Evolutionary conservation across 2,888 invertebrate species (phyloP), one percentile per base, ranked within the genome.

Genomic region (Drosophila melanosoma): DNA sequence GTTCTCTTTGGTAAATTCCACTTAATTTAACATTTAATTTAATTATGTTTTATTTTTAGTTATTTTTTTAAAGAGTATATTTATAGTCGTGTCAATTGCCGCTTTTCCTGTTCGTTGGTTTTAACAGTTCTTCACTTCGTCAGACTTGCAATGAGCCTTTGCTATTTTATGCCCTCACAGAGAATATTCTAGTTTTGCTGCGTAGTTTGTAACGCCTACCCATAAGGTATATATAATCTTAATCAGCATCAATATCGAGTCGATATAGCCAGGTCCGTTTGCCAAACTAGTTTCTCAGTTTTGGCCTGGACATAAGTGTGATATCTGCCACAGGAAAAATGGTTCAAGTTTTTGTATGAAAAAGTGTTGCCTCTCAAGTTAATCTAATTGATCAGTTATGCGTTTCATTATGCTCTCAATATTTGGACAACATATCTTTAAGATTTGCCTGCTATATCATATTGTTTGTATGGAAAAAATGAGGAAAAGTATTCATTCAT

Each of bases 41-140:
- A 15, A 2, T 45, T 15, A 4, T 20, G 20, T 12, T 8, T 20
- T 20, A 20, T 12, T 8, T 20, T 45, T 12, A 45, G 15, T 23
- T 45, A 8, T 20, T 45, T 1, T 15, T 12, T 38, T 26, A 0
- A 17, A 69, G 61, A 42, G 61, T 69, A 54, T 54, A 1, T 2
- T 33, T 2, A 7, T 1, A 36, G 59, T 62, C 48, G 35, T 3
- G 15, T n/a, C 7, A 1, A 7, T 7, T 3, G 1, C 12, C 1
- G 3, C 5, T n/a, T 4, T 17, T 32, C 1, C 3, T 20, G 33
- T 17, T 52, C 48, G 11, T 35, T n/a, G 32, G 11, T 26, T 56
- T 62, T 15, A 23, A 45, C 15, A 23, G 45, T 45, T 23, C 45
- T 8, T 45, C 45, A 45, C 4, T 8, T 45, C 5, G 15, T 7